These are phyloP conservation scores for Criorhina ranunculi DNA, from an alignment of 2,888 invertebrate species.

Conservation along the genomic window DNA sequence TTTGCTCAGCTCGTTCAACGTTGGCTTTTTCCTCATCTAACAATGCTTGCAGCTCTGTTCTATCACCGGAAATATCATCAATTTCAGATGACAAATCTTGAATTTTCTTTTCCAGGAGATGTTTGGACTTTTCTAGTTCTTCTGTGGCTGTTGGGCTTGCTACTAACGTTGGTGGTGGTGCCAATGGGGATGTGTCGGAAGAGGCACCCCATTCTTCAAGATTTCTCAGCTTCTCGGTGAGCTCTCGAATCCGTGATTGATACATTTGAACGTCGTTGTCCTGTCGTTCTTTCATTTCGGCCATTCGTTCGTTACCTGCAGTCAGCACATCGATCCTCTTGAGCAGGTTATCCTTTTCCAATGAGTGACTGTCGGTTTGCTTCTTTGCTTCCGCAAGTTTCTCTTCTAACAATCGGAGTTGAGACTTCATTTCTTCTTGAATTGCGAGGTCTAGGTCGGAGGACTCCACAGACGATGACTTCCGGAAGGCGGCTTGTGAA, in stretches of 20 bases:
- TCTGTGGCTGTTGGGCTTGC: conserved; percentile 1
- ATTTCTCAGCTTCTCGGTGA: conserved; percentile 88
- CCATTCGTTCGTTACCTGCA: conserved; percentile 90
- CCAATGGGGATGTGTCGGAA: not conserved
- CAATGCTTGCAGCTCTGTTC: conserved; percentile 86
- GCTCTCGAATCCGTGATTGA: conserved; percentile 89
- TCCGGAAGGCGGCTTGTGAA: conserved; percentile 77
- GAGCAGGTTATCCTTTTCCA: conserved; percentile 88
- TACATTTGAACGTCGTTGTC: conserved; percentile 91
- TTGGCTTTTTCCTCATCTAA: conserved; percentile 86
- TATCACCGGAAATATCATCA: conserved; percentile 87
- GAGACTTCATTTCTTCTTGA: conserved; percentile 91
- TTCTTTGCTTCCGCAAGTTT: conserved; percentile 86
- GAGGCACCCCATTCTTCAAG: conserved; percentile 85
- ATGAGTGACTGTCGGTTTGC: conserved; percentile 87
- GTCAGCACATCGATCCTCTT: conserved; percentile 91
- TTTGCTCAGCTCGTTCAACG: conserved; percentile 80
- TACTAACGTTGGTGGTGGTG: not conserved
- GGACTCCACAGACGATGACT: conserved; percentile 77
- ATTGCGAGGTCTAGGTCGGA: conserved; percentile 90
- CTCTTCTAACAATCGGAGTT: conserved; percentile 88
- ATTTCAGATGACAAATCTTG: conserved; percentile 86
- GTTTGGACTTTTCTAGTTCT: conserved; percentile 29
- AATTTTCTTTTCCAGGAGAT: conserved; percentile 81
- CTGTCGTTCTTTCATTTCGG: conserved; percentile 92